Evolutionary conservation across 2,797 vertebrate genomes (phyloP).

Genomic region (Melanotaenia boesemani): DNA sequence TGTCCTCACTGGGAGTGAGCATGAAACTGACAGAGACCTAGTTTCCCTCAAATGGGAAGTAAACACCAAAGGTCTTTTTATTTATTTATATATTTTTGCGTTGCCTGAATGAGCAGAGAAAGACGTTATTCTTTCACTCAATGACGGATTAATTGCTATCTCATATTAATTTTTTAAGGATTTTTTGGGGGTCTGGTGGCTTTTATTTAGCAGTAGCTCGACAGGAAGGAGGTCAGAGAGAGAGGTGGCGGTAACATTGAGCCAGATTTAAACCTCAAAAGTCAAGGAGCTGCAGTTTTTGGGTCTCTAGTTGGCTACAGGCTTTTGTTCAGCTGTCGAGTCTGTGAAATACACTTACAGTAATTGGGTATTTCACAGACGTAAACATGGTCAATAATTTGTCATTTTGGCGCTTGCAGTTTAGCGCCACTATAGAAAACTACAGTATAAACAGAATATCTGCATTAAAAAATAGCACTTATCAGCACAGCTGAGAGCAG

Average conservation of each 20-base stretch:
- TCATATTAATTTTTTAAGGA: background rate
- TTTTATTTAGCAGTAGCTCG: background rate
- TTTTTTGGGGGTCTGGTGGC: background rate
- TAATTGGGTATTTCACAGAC: background rate
- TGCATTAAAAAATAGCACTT: conserved; percentile 28
- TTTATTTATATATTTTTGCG: conserved; percentile 26
- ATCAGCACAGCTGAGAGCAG: conserved; percentile 9
- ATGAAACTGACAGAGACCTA: conserved; percentile 52
- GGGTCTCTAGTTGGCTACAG: conserved; percentile 14
- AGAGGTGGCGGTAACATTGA: too few species aligned
- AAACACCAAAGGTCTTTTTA: conserved; percentile 27
- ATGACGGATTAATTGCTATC: conserved; percentile 24
- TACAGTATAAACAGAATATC: conserved; percentile 5
- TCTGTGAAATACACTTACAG: conserved; percentile 12
- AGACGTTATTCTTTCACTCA: conserved; percentile 20
- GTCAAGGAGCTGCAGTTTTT: too few species aligned
- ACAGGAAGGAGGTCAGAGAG: background rate
- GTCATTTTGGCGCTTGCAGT: conserved; percentile 21
- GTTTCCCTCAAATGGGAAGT: conserved; percentile 37
- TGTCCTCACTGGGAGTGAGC: conserved; percentile 44
- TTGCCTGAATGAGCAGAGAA: conserved; percentile 32
- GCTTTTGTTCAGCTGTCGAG: conserved; percentile 17
- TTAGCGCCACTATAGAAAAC: background rate
- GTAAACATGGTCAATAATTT: too few species aligned
- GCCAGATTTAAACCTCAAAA: too few species aligned